Evolutionary conservation across 2,888 invertebrate species (phyloP), one percentile per base, ranked within the genome.

Genomic region (Eristalinus aeneus): DNA sequence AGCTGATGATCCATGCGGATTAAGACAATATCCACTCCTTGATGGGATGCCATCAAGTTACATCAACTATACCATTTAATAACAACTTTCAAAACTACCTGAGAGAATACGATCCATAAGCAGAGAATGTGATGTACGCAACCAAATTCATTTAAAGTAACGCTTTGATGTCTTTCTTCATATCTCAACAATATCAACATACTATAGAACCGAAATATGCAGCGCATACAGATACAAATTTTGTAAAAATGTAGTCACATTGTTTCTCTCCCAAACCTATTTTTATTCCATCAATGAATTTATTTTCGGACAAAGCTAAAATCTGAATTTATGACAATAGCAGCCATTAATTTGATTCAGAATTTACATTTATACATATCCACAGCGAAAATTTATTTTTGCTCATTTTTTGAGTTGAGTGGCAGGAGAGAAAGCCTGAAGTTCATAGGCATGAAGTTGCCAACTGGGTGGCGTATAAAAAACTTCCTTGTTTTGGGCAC

Each of bases 401-500:
- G 10, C 20, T n/a, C 22, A 11, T 61, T n/a, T 61, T 16, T 20
- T 16, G 39, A 39, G 22, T 39, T 39, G 36, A 63, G 5, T 64
- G 64, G n/a, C 23, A 16, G 23, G 5, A 27, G 65, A 27, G 12
- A 39, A 65, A 65, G 65, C 46, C 46, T 16, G 46, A 23, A 64
- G 64, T 64, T 64, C 64, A 64, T 36, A 22, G 23, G 22, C 36
- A 22, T 63, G 23, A n/a, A n/a, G 46, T 64, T 20, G 63, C 12
- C 5, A 12, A 36, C 6, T 64, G 64, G n/a, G 22, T 46, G 46
- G 46, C 46, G 16, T 8, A 16, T 46, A 16, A 46, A 46, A 16
- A n/a, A 8, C 46, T 46, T 46, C 46, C 46, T 46, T 8, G 8
- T 16, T 16, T 8, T 9, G 6, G 16, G 16, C 46, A 46, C 16